These are phyloP conservation scores for Zaprionus tsacasi DNA, from an alignment of 1,140 invertebrate genomes.

Conservation along the genomic window DNA sequence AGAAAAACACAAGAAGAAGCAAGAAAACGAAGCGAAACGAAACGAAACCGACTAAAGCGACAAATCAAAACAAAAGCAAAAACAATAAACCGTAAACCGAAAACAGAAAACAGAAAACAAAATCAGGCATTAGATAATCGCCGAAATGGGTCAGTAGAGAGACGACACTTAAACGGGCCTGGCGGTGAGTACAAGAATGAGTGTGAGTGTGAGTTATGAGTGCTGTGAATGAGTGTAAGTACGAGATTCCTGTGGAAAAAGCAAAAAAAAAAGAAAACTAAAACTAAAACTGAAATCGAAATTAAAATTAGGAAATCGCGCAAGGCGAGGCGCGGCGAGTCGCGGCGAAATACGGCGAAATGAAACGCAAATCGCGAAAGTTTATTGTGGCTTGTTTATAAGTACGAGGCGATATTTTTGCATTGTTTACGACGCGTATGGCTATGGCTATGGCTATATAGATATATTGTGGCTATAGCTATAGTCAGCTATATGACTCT, in stretches of 20 bases:
- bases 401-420: constrained; percentile 73
- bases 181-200: not conserved
- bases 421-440: constrained; percentile 76
- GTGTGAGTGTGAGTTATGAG: not conserved
- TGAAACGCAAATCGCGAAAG: constrained; percentile 71
- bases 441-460: constrained; percentile 37
- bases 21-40: not conserved
- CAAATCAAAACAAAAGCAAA: constrained; percentile 27
- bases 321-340: not conserved
- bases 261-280: constrained; percentile 13
- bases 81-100: not conserved
- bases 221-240: not conserved
- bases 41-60: not conserved
- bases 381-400: constrained; percentile 73
- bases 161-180: constrained; percentile 14
- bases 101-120: constrained; percentile 17
- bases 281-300: not conserved
- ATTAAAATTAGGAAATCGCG: not conserved
- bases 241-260: not conserved
- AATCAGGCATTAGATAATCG: constrained; percentile 73
- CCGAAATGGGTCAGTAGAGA: constrained; percentile 67
- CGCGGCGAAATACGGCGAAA: constrained; percentile 36
- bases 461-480: not conserved
- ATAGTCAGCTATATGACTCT: constrained; percentile 14
- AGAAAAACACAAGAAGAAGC: not conserved